Evolutionary conservation across 2,113 vertebrate species (phyloP).

Genomic region (Pelecanus crispus): DNA sequence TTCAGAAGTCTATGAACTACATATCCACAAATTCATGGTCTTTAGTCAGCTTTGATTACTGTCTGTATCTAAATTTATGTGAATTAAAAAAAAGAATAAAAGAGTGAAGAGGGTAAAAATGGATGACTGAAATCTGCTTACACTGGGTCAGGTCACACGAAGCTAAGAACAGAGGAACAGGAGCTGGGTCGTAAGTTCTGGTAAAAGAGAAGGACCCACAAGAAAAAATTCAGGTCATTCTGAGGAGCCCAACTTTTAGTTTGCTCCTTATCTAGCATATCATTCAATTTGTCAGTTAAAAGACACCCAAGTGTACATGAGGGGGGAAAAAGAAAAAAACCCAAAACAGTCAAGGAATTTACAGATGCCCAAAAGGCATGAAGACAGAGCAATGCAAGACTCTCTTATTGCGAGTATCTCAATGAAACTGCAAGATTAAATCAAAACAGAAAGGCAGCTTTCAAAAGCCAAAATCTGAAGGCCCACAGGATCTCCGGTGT

Average conservation of each 20-base stretch:
- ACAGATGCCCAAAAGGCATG: not conserved
- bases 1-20: not conserved
- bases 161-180: not conserved
- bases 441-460: not conserved
- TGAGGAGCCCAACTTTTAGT: not conserved
- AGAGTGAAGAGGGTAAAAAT: not conserved
- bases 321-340: not conserved
- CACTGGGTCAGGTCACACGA: not conserved
- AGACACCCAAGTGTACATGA: not conserved
- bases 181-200: not conserved
- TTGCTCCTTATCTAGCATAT: not conserved
- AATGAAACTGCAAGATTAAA: not conserved
- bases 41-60: not conserved
- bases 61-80: not conserved
- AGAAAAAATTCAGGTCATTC: not conserved
- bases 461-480: not conserved
- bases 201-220: not conserved
- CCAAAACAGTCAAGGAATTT: not conserved
- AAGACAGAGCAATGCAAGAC: not conserved
- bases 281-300: not conserved
- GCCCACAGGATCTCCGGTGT: not conserved
- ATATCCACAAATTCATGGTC: not conserved
- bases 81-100: not conserved
- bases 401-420: not conserved
- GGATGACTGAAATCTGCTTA: not conserved